Percentiles rank a stretch among this genome's conserved stretches.
These are phyloP conservation scores for Dipodomys spectabilis DNA, from an alignment of 2,113 vertebrate genomes.

Conservation along the genomic window DNA sequence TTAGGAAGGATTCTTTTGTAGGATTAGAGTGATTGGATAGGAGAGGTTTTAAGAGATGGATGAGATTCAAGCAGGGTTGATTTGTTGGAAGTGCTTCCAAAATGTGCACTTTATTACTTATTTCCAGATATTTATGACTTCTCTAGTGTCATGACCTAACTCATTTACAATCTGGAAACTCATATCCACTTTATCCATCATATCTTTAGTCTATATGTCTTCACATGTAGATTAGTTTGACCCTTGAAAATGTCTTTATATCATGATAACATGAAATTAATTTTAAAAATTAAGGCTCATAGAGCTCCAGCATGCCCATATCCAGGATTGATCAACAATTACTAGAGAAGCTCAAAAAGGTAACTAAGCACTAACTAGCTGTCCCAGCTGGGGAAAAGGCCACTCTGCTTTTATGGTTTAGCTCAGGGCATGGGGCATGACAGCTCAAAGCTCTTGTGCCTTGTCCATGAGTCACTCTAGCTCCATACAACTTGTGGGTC, in stretches of 20 bases:
- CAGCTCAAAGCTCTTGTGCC: not conserved
- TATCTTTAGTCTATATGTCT: not conserved
- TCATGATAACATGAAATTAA: not conserved
- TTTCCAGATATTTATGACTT: slow-evolving; percentile 66
- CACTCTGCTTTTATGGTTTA: not conserved
- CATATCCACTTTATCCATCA: slow-evolving; percentile 66
- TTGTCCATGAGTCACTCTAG: not conserved
- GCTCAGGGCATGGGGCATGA: not conserved
- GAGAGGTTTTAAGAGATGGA: not conserved
- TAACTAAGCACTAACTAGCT: not conserved
- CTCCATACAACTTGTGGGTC: not conserved
- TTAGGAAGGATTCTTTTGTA: not conserved
- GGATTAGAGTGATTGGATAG: slow-evolving; percentile 37
- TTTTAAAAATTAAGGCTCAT: slow-evolving; percentile 3
- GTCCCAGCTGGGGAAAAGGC: not conserved
- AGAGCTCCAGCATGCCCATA: not conserved
- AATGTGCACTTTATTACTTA: slow-evolving; percentile 37
- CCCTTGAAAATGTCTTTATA: slow-evolving; percentile 26
- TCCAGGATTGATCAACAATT: not conserved
- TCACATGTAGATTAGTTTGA: slow-evolving; percentile 41
- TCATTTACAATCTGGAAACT: slow-evolving; percentile 50
- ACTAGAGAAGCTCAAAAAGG: not conserved
- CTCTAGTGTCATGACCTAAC: slow-evolving; percentile 66
- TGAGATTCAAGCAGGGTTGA: slow-evolving; percentile 44
- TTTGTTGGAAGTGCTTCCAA: slow-evolving; percentile 49